A percentile compares a stretch with the other conserved stretches of the same genome.
These are phyloP conservation scores for Corvus moneduloides DNA, from an alignment of 2,113 vertebrate species.

Conservation along the genomic window DNA sequence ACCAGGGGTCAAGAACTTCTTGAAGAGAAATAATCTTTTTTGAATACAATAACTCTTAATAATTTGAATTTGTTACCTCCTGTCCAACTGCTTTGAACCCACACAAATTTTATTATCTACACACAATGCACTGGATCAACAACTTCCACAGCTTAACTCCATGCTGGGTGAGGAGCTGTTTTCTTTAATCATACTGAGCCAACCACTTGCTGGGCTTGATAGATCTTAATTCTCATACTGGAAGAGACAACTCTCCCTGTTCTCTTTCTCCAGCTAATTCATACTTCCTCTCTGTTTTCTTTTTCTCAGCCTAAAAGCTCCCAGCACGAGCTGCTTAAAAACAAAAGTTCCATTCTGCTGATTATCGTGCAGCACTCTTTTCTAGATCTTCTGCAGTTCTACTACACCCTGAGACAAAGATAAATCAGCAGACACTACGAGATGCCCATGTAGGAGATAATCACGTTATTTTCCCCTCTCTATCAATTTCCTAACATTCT, in stretches of 20 bases:
- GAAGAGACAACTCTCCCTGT: not conserved
- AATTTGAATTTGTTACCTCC: not conserved
- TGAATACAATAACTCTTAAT: not conserved
- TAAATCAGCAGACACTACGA: not conserved
- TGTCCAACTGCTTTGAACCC: not conserved
- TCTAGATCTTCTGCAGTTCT: not conserved
- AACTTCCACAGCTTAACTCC: not conserved
- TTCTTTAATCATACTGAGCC: not conserved
- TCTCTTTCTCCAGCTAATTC: not conserved
- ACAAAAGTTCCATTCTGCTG: not conserved
- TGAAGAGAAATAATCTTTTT: not conserved
- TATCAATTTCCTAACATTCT: not conserved
- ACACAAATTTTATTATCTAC: not conserved
- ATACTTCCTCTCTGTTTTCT: not conserved
- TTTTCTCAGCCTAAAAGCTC: not conserved
- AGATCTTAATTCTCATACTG: not conserved
- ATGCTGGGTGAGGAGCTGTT: not conserved
- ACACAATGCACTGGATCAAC: not conserved
- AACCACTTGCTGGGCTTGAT: not conserved
- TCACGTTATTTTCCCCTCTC: not conserved
- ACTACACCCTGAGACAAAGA: accelerated
- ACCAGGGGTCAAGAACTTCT: not conserved
- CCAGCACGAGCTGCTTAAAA: not conserved
- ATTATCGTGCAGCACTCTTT: not conserved
- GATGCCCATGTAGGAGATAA: accelerated